A percentile compares a stretch with the other conserved stretches of the same genome.
Conservation (phyloP, 2,113 vertebrate species). For the Enhydra lutris region DNA sequence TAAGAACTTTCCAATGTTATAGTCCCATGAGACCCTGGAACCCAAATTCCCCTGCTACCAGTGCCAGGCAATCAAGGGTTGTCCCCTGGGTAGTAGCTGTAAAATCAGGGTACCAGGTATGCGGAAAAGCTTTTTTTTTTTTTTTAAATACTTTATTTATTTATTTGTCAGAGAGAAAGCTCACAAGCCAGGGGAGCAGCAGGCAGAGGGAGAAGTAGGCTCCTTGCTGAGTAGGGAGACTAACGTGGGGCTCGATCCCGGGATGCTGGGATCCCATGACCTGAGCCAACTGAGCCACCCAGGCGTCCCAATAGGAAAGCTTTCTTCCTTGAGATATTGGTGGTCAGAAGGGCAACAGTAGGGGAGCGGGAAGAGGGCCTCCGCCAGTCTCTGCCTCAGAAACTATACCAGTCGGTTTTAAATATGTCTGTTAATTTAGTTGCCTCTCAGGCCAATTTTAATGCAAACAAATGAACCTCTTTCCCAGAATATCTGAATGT, state of each 20-base stretch:
- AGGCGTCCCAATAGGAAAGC: rapidly evolving
- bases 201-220: too few species aligned
- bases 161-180: too few species aligned
- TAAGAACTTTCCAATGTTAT: background rate
- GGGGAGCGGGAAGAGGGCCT: background rate
- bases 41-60: background rate
- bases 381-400: background rate
- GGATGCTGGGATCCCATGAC: too few species aligned
- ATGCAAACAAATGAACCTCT: background rate
- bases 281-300: too few species aligned
- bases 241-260: rapidly evolving
- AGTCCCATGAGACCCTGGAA: background rate
- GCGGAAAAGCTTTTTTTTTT: background rate
- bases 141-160: too few species aligned
- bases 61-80: background rate
- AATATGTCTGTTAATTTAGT: background rate
- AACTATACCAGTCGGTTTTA: background rate
- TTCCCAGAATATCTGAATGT: background rate
- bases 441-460: background rate
- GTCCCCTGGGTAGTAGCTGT: background rate
- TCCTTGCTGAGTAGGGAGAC: too few species aligned
- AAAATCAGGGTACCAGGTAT: background rate
- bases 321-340: background rate
- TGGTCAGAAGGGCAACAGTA: background rate
- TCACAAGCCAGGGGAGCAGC: too few species aligned